Conservation (phyloP, 2,797 vertebrate genomes). For the Sparidentex hasta region DNA sequence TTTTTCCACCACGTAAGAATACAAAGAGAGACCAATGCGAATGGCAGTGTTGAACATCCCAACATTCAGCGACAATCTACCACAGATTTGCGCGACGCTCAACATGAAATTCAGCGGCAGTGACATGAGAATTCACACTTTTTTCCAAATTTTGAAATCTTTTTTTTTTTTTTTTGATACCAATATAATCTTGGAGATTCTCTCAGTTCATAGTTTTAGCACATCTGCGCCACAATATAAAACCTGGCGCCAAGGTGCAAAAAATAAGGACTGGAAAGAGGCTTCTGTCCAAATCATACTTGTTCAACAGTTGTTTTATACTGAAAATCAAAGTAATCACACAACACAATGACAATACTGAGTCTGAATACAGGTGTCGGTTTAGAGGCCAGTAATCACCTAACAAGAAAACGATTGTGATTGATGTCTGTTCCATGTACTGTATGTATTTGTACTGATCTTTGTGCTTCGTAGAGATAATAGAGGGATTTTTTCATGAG, state of each 20-base stretch:
- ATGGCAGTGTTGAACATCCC: slow-evolving; percentile 7
- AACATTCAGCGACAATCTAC: not conserved
- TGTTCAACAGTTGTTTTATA: slow-evolving; percentile 25
- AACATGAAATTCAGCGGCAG: slow-evolving; percentile 9
- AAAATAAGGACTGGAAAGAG: not conserved
- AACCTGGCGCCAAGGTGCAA: not conserved
- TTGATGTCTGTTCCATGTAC: slow-evolving; percentile 41
- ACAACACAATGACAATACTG: not conserved
- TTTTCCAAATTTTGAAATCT: too few relatives aligned
- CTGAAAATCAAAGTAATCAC: not conserved
- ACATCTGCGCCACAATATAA: slow-evolving; percentile 20
- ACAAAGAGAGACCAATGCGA: slow-evolving; percentile 3
- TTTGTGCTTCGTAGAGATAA: slow-evolving; percentile 51
- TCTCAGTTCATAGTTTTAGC: slow-evolving; percentile 11
- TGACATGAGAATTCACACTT: not conserved
- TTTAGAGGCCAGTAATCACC: slow-evolving; percentile 14
- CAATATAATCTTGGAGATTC: slow-evolving; percentile 2
- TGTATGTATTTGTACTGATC: slow-evolving; percentile 56
- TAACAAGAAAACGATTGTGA: slow-evolving; percentile 11
- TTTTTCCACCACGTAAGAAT: slow-evolving; percentile 14
- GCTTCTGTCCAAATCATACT: not conserved
- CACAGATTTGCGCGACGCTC: not conserved
- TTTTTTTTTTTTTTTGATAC: not conserved
- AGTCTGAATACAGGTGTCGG: slow-evolving; percentile 17
- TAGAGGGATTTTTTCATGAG: slow-evolving; percentile 38